Percentiles rank a stretch among this genome's conserved stretches.
Evolutionary conservation across 2,888 invertebrate genomes (phyloP).

Genomic region (Tetanocera ferruginea): DNA sequence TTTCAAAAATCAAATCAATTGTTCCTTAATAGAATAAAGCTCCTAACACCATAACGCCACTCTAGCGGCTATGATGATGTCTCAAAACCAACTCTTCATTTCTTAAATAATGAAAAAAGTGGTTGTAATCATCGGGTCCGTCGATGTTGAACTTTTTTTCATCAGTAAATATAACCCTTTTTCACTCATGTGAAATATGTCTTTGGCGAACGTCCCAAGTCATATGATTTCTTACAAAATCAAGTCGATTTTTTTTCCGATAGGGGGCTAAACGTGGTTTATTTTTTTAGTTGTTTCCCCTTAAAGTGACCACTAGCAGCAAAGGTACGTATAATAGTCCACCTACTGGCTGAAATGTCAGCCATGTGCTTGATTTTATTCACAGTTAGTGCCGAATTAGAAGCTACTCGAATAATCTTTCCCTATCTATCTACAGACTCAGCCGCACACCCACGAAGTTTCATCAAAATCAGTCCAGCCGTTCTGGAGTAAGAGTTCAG

Average conservation of each 20-base stretch:
- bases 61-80: constrained; percentile 36
- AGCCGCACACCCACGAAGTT: too few relatives aligned
- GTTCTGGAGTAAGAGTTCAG: too few relatives aligned
- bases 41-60: constrained; percentile 43
- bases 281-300: not conserved
- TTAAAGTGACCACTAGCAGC: too few relatives aligned
- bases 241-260: not conserved
- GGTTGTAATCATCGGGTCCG: not conserved
- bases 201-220: not conserved
- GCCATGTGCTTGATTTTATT: not conserved
- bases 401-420: not conserved
- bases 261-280: not conserved
- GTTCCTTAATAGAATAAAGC: constrained; percentile 44
- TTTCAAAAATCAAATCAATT: constrained; percentile 40
- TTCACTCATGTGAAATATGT: not conserved
- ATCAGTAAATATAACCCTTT: constrained; percentile 3
- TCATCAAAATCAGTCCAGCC: too few relatives aligned
- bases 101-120: constrained; percentile 1
- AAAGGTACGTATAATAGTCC: too few relatives aligned
- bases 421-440: too few relatives aligned
- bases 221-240: not conserved
- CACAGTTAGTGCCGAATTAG: not conserved
- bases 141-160: not conserved
- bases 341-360: not conserved
- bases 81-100: constrained; percentile 9